Percentiles rank a stretch among this genome's conserved stretches.
Conservation (phyloP, 2,113 vertebrate genomes). For the Camelus bactrianus region DNA sequence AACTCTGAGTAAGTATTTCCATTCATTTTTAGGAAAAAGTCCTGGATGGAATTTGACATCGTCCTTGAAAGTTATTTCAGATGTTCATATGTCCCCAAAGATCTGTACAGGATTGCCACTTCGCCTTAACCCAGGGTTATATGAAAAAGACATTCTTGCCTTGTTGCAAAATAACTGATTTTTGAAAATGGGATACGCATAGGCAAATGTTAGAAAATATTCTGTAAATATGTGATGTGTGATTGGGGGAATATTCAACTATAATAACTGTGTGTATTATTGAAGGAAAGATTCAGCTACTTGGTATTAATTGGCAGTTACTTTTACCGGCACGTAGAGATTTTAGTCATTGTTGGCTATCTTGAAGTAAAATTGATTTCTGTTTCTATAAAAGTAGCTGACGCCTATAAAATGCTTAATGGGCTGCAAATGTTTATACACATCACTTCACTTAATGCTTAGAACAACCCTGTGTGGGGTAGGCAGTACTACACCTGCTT, state of each 20-base stretch:
- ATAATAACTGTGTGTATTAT: not conserved
- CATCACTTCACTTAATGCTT: constrained; percentile 13
- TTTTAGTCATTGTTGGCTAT: not conserved
- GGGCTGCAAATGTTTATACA: constrained; percentile 1
- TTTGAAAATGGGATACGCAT: constrained; percentile 30
- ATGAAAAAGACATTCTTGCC: constrained; percentile 29
- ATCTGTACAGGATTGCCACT: not conserved
- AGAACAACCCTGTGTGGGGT: not conserved
- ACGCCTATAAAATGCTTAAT: constrained; percentile 34
- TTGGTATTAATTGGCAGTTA: constrained; percentile 51
- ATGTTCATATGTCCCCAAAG: not conserved
- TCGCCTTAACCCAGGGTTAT: not conserved
- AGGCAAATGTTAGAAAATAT: constrained; percentile 40
- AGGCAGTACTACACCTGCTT: not conserved
- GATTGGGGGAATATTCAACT: not conserved
- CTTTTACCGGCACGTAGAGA: not conserved
- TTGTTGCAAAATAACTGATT: constrained; percentile 41
- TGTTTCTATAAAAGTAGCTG: constrained; percentile 47
- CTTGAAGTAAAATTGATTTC: constrained; percentile 63
- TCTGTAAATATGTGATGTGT: constrained; percentile 24
- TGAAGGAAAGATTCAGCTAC: constrained; percentile 33
- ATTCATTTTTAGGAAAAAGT: constrained; percentile 46
- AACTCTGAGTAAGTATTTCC: constrained; percentile 45
- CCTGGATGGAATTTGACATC: constrained; percentile 8
- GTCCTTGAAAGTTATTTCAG: constrained; percentile 27